A percentile compares a stretch with the other conserved stretches of the same genome.
phyloP scores from a whole-genome alignment of 2,113 vertebrate genomes.

The Mionectes macconnelli region DNA sequence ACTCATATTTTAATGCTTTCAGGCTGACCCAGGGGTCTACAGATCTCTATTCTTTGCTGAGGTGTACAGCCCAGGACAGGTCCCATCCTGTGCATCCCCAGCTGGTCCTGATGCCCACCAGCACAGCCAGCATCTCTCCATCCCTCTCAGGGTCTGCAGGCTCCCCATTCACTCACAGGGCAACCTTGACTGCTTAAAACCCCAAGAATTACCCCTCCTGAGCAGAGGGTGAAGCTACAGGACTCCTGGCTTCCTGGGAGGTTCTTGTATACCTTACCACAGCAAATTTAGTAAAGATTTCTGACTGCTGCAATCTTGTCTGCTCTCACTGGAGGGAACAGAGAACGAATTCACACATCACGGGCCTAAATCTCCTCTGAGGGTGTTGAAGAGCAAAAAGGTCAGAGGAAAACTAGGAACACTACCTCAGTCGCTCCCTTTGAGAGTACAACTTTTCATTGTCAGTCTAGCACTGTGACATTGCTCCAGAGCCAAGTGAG shows the following conservation, averaged over 20 bases:
- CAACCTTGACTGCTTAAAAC: not conserved
- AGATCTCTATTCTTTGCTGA: not conserved
- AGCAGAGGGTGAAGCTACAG: not conserved
- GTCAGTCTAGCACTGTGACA: not conserved
- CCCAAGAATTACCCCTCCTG: not conserved
- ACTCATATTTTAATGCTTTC: not conserved
- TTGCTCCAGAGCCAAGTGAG: not conserved
- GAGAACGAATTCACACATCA: not conserved
- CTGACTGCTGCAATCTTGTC: not conserved
- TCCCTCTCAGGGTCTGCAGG: not conserved
- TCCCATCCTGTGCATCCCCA: not conserved
- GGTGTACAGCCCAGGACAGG: not conserved
- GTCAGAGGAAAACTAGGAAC: not conserved
- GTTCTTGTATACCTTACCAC: not conserved
- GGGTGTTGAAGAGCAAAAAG: not conserved
- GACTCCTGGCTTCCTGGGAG: not conserved
- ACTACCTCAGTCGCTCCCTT: not conserved
- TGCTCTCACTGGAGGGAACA: not conserved
- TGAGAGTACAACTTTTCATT: not conserved
- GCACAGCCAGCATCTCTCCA: not conserved
- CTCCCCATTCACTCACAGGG: not conserved
- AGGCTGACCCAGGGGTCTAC: not conserved
- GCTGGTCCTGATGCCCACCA: fast-evolving
- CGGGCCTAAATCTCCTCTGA: not conserved
- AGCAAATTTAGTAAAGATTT: not conserved